phyloP scores from a whole-genome alignment of 1,140 invertebrate genomes.

The Ceratina australensis region DNA sequence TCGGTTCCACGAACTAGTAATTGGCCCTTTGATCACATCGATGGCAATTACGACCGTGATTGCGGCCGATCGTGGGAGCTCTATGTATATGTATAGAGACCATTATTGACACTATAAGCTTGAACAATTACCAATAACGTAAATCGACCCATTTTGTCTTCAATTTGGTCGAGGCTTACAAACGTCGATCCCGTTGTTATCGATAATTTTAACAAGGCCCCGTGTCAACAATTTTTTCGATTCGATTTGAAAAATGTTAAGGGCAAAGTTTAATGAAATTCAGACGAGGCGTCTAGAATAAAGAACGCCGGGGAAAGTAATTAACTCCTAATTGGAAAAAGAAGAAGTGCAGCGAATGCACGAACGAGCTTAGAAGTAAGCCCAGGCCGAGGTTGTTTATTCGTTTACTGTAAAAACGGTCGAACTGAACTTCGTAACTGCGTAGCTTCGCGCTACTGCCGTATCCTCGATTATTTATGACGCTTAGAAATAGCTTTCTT shows the following conservation, averaged over 20 bases:
- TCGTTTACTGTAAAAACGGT: conserved; percentile 24
- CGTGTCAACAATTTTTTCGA: too few species aligned
- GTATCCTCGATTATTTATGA: conserved; percentile 55
- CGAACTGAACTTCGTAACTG: conserved; percentile 46
- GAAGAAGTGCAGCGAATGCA: conserved; percentile 8
- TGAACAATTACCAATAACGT: conserved; percentile 13
- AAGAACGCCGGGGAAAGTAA: too few species aligned
- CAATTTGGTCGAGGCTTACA: too few species aligned
- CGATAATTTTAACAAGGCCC: too few species aligned
- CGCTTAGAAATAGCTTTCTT: conserved; percentile 40
- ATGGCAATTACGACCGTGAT: conserved; percentile 47
- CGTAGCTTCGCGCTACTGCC: conserved; percentile 25
- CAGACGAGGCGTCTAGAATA: too few species aligned
- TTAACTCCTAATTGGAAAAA: not conserved
- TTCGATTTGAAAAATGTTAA: too few species aligned
- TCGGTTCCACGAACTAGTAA: conserved; percentile 6
- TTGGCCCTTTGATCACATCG: conserved; percentile 37
- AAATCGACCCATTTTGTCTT: not conserved
- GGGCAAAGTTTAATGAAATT: too few species aligned
- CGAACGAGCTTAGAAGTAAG: conserved; percentile 19
- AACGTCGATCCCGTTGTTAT: too few species aligned
- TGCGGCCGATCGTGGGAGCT: conserved; percentile 15
- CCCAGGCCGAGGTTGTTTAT: conserved; percentile 31
- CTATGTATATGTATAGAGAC: too few species aligned
- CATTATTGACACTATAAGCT: not conserved